Evolutionary conservation across 1,140 invertebrate genomes (phyloP), one percentile per base, ranked within the genome.

Genomic region (Drosophila hydei): DNA sequence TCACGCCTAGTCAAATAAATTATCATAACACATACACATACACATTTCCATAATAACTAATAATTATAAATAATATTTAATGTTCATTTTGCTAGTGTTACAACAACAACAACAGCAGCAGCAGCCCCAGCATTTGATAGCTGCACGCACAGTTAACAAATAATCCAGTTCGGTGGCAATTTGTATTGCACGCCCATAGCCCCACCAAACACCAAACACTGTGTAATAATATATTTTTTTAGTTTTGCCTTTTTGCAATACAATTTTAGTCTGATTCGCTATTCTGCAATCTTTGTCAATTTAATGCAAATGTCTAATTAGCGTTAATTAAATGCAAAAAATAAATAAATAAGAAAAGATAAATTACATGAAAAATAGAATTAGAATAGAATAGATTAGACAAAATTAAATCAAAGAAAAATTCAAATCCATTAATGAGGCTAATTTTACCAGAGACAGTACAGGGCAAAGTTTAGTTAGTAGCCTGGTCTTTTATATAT

Each of bases 301-400:
- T 42, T 56, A 42, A 71, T 71, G 51, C 68, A 64, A 71, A 71
- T 64, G 50, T 18, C 43, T 51, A 64, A 69, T 74, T 33, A 54
- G 38, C 63, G 58, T 69, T 74, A 74, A 75, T 75, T 75, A 61
- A 40, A 50, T 70, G 59, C 42, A 33, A 14, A 40, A 40, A 58
- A n/a, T 36, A 60, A 33, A 60, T n/a, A 51, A 58, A 51, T 11
- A 11, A 33, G 9, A 11, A 33, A 33, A 11, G 9, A 30, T 33
- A 14, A 23, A 43, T 18, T 7, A 33, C 9, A 33, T 5, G 4
- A 18, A 33, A 8, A 19, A 18, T 3, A 12, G n/a, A n/a, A n/a
- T n/a, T 21, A 23, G n/a, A 60, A 47, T 45, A n/a, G n/a, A n/a
- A n/a, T n/a, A n/a, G n/a, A n/a, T n/a, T n/a, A n/a, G n/a, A n/a